Base-by-base conservation (phyloP, 2,888 invertebrate genomes). In the Sarcophaga carnaria region DNA sequence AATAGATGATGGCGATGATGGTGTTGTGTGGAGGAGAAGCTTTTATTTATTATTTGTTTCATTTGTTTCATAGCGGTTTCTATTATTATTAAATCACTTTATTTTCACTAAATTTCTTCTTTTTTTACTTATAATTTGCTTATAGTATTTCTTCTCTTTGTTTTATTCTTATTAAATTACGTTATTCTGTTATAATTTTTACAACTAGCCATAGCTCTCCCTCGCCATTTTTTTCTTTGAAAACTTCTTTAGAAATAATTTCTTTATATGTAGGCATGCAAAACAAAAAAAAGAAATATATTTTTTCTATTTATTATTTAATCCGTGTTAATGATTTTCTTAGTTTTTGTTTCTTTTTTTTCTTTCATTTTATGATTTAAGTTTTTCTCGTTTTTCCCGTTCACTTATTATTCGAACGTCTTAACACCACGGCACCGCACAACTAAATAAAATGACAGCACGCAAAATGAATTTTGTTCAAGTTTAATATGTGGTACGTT, bases 381-480 rank as follows among this genome's bases (percentile, higher is more conserved):
- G 54, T 54, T 54, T 54, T 54, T 54, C 54, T 54, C 54, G 54
- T 54, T 54, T 54, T 45, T 69, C 63, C 82, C 76, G 82, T 47
- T 66, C 54, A 62, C 71, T 75, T 47, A 17, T 54, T 45, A 66
- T n/a, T 67, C 76, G 62, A n/a, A 79, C 82, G 82, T 82, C 86
- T 82, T 66, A 69, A 85, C 82, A 82, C 67, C 81, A 85, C 85
- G 72, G 66, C 80, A 85, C 81, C 77, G 77, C 72, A 85, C 77
- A 85, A 85, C 85, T 85, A 81, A 81, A 85, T 85, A 85, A 85
- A 81, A 75, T 84, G 75, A 80, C 70, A 84, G 75, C 69, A 75
- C 70, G 75, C 79, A 59, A 74, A 83, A 14, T 84, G 27, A 75
- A 70, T 17, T 20, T 62, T 45, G 59, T 59, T 76, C 74, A 49